A percentile compares a stretch with the other conserved stretches of the same genome.
These are phyloP conservation scores for Lanistes nyassanus DNA, from an alignment of 1,140 invertebrate genomes.

Conservation along the genomic window DNA sequence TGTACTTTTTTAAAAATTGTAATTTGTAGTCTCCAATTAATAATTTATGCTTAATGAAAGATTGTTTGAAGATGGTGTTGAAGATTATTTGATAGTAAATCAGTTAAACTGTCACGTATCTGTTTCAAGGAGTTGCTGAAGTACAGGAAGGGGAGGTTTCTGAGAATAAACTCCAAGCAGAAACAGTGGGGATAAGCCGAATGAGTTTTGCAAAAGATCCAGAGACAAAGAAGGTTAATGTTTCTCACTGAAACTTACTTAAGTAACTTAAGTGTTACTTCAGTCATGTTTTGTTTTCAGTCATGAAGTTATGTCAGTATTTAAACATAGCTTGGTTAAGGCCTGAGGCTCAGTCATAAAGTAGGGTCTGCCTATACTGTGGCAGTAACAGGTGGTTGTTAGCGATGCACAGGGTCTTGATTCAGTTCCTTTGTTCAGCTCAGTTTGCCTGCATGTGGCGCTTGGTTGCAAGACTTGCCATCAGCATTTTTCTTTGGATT, in stretches of 20 bases:
- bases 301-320: too few relatives aligned
- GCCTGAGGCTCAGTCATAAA: neutral
- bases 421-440: neutral
- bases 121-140: constrained; percentile 50
- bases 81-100: neutral
- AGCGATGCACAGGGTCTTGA: neutral
- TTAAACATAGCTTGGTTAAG: too few relatives aligned
- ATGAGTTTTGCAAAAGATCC: constrained; percentile 71
- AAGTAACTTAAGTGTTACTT: too few relatives aligned
- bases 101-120: neutral
- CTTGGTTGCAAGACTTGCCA: too few relatives aligned
- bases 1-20: neutral
- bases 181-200: constrained; percentile 68
- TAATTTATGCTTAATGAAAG: neutral
- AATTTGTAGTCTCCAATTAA: neutral
- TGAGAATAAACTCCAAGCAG: constrained; percentile 43
- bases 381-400: neutral
- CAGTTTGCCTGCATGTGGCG: too few relatives aligned
- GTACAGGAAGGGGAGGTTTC: constrained; percentile 57
- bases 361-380: neutral
- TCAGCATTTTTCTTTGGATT: neutral
- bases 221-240: constrained; percentile 67
- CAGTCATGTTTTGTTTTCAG: too few relatives aligned
- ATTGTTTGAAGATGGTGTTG: neutral
- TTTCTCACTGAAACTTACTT: neutral